These are phyloP conservation scores for Stictocephala bisonia DNA, from an alignment of 2,888 invertebrate species.

Conservation along the genomic window DNA sequence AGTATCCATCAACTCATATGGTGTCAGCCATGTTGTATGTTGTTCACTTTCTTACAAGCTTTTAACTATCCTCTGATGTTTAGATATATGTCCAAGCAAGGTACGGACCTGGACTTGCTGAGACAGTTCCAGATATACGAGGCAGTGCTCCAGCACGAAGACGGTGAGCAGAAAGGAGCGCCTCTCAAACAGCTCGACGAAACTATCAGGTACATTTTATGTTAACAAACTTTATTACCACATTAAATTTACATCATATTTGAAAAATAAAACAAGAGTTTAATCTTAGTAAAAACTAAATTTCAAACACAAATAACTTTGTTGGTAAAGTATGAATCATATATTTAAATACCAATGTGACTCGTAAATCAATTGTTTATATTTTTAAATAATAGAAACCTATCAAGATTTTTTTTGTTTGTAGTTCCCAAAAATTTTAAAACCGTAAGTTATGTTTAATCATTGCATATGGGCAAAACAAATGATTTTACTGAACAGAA, in stretches of 20 bases:
- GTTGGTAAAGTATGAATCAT: not conserved
- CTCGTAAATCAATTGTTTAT: too few relatives aligned
- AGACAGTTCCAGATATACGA: slow-evolving; percentile 96
- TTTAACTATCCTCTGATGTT: slow-evolving; percentile 25
- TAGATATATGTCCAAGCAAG: slow-evolving; percentile 88
- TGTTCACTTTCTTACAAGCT: too few relatives aligned
- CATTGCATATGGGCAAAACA: too few relatives aligned
- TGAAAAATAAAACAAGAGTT: not conserved
- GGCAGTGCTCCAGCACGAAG: slow-evolving; percentile 89
- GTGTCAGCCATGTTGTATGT: too few relatives aligned
- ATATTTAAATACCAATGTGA: not conserved
- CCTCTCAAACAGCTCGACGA: slow-evolving; percentile 71
- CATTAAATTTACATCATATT: too few relatives aligned
- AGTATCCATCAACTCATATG: too few relatives aligned
- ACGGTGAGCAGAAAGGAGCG: slow-evolving; percentile 79
- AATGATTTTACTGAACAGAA: too few relatives aligned
- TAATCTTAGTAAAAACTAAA: not conserved
- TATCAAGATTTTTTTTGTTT: too few relatives aligned
- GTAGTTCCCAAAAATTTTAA: too few relatives aligned
- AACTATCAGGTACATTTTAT: slow-evolving; percentile 66
- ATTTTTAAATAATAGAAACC: too few relatives aligned
- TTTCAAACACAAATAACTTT: not conserved
- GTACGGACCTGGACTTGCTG: slow-evolving; percentile 91
- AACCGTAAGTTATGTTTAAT: too few relatives aligned
- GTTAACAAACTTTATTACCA: not conserved